Conservation (phyloP, 2,797 vertebrate species). For the Corythornis leucogaster region DNA sequence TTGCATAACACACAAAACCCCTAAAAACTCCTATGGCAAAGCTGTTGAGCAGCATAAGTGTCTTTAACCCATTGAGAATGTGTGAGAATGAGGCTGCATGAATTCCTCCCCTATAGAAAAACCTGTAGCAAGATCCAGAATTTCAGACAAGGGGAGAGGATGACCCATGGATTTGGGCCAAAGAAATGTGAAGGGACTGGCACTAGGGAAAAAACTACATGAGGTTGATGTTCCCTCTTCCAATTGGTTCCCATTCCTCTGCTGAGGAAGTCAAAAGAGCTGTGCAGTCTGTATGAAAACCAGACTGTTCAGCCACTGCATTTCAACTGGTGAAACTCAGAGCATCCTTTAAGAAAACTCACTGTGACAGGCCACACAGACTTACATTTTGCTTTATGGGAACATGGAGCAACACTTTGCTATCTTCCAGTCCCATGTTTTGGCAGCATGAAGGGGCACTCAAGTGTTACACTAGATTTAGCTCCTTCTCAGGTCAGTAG, state of each 20-base stretch:
- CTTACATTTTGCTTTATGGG: neutral
- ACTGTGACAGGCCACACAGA: neutral
- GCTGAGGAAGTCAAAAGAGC: neutral
- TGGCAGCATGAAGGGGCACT: neutral
- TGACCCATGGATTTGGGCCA: neutral
- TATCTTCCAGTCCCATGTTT: neutral
- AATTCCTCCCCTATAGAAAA: neutral
- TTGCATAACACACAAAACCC: neutral
- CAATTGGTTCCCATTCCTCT: neutral
- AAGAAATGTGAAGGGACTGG: neutral
- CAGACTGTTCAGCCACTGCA: neutral
- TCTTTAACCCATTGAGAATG: neutral
- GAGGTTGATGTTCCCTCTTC: neutral
- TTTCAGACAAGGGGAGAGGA: neutral
- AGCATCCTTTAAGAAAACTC: neutral
- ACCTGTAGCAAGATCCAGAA: neutral
- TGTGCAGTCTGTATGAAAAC: neutral
- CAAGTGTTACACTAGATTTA: neutral
- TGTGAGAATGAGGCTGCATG: accelerated
- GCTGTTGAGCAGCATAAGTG: neutral
- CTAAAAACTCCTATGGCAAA: neutral
- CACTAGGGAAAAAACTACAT: neutral
- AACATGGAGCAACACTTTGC: neutral
- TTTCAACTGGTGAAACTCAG: neutral
- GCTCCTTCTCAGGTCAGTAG: slow-evolving; percentile 33